Percentiles rank a stretch among this genome's conserved stretches.
phyloP scores from a whole-genome alignment of 2,113 vertebrate species.

The Solea solea region DNA sequence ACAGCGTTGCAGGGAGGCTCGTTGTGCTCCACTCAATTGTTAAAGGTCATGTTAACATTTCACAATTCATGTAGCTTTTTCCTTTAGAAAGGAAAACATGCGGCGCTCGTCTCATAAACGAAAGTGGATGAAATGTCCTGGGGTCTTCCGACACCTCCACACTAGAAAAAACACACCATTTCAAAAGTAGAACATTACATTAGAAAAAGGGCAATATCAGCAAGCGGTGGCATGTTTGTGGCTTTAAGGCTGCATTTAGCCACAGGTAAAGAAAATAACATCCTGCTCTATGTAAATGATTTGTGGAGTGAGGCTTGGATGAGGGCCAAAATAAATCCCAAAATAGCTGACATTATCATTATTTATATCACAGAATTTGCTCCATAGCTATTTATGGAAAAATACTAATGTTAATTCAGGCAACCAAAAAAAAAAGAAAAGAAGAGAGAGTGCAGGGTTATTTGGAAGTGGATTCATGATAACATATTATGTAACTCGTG shows the following conservation, averaged over 20 bases:
- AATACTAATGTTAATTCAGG: slow-evolving; percentile 22
- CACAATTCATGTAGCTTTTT: slow-evolving; percentile 51
- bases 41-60: slow-evolving; percentile 66
- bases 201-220: slow-evolving; percentile 10
- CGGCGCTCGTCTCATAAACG: slow-evolving; percentile 22
- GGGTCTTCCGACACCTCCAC: slow-evolving; percentile 39
- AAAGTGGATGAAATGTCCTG: slow-evolving; percentile 14
- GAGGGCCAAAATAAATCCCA: slow-evolving; percentile 2
- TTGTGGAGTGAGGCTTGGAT: slow-evolving; percentile 16
- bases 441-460: slow-evolving; percentile 2
- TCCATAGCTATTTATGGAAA: slow-evolving; percentile 39
- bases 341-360: slow-evolving; percentile 57
- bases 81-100: slow-evolving; percentile 32
- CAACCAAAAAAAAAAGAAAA: neutral
- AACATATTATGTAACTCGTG: neutral
- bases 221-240: slow-evolving; percentile 2
- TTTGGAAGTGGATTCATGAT: slow-evolving; percentile 6
- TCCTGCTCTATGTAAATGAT: slow-evolving; percentile 32
- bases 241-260: neutral
- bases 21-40: slow-evolving; percentile 53
- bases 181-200: slow-evolving; percentile 27
- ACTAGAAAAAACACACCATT: slow-evolving; percentile 21
- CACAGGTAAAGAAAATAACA: neutral
- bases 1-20: slow-evolving; percentile 23
- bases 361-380: slow-evolving; percentile 45